Conservation (phyloP, 2,113 vertebrate genomes). For the Prolemur simus region DNA sequence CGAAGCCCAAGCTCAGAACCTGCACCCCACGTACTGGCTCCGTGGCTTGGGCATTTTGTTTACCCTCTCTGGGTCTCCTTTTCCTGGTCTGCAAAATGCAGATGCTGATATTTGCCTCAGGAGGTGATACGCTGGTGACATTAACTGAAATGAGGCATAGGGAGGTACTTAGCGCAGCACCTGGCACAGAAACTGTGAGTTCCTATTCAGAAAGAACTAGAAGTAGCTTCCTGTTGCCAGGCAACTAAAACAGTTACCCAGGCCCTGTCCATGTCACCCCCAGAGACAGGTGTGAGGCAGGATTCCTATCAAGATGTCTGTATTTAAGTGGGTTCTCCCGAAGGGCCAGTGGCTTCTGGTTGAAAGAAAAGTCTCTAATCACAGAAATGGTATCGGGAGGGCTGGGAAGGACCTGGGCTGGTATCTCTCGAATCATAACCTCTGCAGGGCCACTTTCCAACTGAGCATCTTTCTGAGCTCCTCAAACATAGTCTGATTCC, state of each 20-base stretch:
- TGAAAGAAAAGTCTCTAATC: background rate
- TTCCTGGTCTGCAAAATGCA: background rate
- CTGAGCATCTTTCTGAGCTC: background rate
- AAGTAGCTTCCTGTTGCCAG: background rate
- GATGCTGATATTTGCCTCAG: background rate
- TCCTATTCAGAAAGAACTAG: background rate
- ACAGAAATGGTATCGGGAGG: background rate
- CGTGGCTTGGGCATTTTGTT: rapidly evolving
- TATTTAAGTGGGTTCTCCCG: background rate
- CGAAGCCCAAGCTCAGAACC: background rate
- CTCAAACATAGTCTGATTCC: background rate
- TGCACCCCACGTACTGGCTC: rapidly evolving
- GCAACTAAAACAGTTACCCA: no score
- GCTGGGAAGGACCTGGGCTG: background rate
- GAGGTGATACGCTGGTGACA: background rate
- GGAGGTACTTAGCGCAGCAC: background rate
- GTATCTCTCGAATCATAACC: background rate
- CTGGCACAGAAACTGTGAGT: background rate
- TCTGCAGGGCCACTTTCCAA: background rate
- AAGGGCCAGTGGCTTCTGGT: background rate
- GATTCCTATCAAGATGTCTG: background rate
- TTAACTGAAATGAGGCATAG: background rate
- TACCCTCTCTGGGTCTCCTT: background rate
- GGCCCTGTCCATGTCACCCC: background rate
- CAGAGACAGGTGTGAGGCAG: background rate